These are phyloP conservation scores for Callinectes sapidus DNA, from an alignment of 2,888 invertebrate species.

Conservation along the genomic window DNA sequence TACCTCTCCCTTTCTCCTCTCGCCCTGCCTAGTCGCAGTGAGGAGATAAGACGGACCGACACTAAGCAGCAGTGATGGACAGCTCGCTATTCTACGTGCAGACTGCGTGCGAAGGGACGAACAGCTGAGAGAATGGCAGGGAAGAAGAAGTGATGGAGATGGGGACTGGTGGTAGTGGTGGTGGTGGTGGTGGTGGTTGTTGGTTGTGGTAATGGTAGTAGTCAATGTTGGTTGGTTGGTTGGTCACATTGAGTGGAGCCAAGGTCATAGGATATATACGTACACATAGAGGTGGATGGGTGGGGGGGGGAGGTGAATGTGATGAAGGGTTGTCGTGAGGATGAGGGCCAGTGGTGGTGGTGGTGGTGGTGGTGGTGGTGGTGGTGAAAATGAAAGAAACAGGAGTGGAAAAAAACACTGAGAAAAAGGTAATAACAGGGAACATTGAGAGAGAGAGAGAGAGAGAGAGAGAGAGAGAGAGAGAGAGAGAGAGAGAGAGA, in stretches of 20 bases:
- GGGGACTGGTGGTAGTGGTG: slow-evolving; percentile 17
- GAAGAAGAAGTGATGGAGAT: slow-evolving; percentile 60
- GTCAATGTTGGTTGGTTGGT: not conserved
- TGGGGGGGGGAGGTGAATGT: not conserved
- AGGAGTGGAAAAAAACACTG: not conserved
- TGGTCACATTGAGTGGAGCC: not conserved
- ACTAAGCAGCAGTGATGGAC: slow-evolving; percentile 59
- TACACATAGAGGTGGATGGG: not conserved
- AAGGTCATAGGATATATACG: not conserved
- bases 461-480: slow-evolving; percentile 27
- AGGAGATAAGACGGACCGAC: slow-evolving; percentile 59
- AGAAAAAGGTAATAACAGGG: not conserved
- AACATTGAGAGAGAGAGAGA: too few relatives aligned
- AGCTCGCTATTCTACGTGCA: slow-evolving; percentile 65
- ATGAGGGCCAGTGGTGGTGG: not conserved
- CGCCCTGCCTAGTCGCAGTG: slow-evolving; percentile 41
- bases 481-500: not conserved
- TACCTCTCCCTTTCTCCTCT: slow-evolving; percentile 22
- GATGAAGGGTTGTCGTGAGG: slow-evolving; percentile 22
- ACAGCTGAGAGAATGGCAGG: slow-evolving; percentile 60
- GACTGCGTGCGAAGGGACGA: slow-evolving; percentile 64
- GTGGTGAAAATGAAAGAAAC: not conserved
- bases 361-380: not conserved
- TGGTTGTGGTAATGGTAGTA: not conserved
- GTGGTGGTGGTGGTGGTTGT: not conserved